A percentile compares a stretch with the other conserved stretches of the same genome.
Conservation (phyloP, 1,140 invertebrate species). For the Muscidifurax raptorellus region DNA sequence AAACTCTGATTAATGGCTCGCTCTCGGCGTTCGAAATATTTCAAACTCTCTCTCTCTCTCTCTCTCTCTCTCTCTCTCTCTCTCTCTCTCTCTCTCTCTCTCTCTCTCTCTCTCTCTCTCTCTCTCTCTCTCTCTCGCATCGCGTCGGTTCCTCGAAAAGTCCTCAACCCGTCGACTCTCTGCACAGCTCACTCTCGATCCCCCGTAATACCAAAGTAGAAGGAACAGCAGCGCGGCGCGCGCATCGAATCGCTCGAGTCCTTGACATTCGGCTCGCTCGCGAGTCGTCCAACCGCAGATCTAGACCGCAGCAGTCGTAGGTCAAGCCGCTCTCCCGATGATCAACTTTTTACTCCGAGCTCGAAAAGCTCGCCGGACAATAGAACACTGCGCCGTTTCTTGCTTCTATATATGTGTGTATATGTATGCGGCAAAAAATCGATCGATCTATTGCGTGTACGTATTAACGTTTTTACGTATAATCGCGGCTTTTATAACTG, state of each 20-base stretch:
- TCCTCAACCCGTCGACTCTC: background rate
- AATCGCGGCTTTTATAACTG: no score
- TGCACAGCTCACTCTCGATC: background rate
- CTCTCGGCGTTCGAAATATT: background rate
- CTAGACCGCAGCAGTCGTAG: conserved; percentile 56
- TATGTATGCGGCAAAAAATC: background rate
- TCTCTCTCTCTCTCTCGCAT: no score
- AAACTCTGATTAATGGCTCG: background rate
- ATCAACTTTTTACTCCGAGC: conserved; percentile 38
- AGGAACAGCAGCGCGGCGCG: background rate
- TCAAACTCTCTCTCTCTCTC: background rate
- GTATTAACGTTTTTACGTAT: background rate
- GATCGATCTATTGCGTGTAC: background rate
- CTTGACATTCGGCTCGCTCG: conserved; percentile 57
- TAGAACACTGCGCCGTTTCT: background rate
- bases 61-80: no score
- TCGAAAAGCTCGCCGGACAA: conserved; percentile 41
- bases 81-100: no score
- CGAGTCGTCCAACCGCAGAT: conserved; percentile 51
- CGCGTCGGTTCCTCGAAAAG: background rate
- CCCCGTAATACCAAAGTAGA: background rate
- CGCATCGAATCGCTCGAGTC: conserved; percentile 53
- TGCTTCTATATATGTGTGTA: background rate
- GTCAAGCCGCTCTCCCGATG: conserved; percentile 48
- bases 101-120: background rate